phyloP scores from a whole-genome alignment of 2,888 invertebrate species.

The Aleiodes testaceus region DNA sequence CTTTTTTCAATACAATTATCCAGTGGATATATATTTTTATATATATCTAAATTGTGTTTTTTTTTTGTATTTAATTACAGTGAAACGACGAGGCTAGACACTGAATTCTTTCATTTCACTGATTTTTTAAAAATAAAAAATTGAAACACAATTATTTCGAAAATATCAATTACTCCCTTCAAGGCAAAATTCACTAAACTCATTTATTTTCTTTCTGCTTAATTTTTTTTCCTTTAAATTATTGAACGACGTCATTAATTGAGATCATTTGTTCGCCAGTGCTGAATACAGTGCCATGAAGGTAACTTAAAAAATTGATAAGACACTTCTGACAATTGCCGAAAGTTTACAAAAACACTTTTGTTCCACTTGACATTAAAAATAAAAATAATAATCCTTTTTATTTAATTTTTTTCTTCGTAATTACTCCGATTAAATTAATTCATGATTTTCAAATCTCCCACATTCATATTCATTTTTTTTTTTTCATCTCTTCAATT shows the following conservation, averaged over 20 bases:
- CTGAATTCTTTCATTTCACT: not conserved
- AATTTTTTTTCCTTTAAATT: too few species aligned
- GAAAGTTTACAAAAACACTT: too few species aligned
- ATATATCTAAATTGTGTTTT: constrained; percentile 48
- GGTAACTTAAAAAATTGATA: constrained; percentile 23
- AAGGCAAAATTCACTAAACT: constrained; percentile 12
- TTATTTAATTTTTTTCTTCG: not conserved
- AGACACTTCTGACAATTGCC: constrained; percentile 1
- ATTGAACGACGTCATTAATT: constrained; percentile 28
- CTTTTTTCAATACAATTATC: constrained; percentile 51
- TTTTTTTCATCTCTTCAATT: constrained; percentile 41
- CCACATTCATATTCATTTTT: constrained; percentile 12
- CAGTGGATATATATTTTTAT: constrained; percentile 35
- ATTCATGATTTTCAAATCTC: constrained; percentile 29
- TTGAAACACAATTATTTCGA: constrained; percentile 11
- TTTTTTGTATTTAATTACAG: constrained; percentile 46
- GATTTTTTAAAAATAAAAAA: not conserved
- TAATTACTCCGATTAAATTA: constrained; percentile 20
- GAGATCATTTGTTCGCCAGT: constrained; percentile 37
- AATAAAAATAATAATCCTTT: not conserved
- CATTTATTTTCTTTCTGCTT: not conserved
- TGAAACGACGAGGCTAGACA: constrained; percentile 47
- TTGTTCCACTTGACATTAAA: not conserved
- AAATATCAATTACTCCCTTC: constrained; percentile 21
- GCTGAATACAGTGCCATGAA: constrained; percentile 23